Percentiles rank a stretch among this genome's conserved stretches.
Conservation (phyloP, 2,797 vertebrate genomes). For the Epinephelus coioides region DNA sequence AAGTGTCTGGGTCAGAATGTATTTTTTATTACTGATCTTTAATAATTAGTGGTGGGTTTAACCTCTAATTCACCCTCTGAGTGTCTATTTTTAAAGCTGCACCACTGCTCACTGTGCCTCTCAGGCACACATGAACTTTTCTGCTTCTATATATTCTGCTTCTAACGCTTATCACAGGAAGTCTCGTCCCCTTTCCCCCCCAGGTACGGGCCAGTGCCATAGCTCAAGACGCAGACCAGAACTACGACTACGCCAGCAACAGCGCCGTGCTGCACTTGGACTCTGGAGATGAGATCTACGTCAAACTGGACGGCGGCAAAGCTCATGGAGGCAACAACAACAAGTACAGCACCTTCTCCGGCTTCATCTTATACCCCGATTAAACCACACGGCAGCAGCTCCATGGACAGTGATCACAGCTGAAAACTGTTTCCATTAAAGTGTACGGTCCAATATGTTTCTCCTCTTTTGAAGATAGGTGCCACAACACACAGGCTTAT, state of each 20-base stretch:
- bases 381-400: constrained; percentile 68
- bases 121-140: constrained; percentile 60
- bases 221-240: constrained; percentile 97
- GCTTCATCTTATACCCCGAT: constrained; percentile 97
- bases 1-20: not conserved
- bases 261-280: constrained; percentile 97
- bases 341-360: constrained; percentile 99
- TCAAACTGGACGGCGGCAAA: constrained; percentile 98
- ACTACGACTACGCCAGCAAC: constrained; percentile 99
- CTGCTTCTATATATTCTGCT: not conserved
- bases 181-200: not conserved
- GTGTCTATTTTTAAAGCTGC: constrained; percentile 13
- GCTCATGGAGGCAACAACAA: constrained; percentile 99
- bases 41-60: not conserved
- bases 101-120: constrained; percentile 45
- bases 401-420: constrained; percentile 38
- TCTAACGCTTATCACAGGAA: not conserved
- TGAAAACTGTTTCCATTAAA: constrained; percentile 37
- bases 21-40: not conserved
- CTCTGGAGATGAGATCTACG: constrained; percentile 96
- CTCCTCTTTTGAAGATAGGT: constrained; percentile 34
- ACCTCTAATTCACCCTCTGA: not conserved
- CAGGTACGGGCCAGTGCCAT: constrained; percentile 98
- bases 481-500: constrained; percentile 28
- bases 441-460: constrained; percentile 31